Evolutionary conservation across 2,888 invertebrate species (phyloP), one percentile per base, ranked within the genome.

Genomic region (Limnephilus lunatus): DNA sequence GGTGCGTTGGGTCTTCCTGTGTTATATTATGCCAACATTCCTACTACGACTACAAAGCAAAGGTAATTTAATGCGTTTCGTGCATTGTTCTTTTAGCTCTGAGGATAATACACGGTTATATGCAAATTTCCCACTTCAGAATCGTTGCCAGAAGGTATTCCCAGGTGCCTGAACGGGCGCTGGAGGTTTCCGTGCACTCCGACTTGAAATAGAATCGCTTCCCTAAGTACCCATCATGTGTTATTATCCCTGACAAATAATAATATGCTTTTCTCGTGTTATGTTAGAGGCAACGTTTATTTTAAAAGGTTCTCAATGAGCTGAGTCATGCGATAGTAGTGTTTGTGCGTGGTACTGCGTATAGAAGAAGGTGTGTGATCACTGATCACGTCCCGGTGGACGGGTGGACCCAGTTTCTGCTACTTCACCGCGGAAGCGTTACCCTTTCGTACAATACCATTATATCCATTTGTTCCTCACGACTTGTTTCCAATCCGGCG

Each of bases 391-490:
- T 91, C 91, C 85, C 82, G 89, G 39, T 86, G 85, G 80, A 85
- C 85, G 68, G 89, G 39, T 86, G 85, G 80, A 85, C 31, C 30
- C 80, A 35, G 89, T 89, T 82, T 68, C 88, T 53, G 44, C 15
- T 30, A 7, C n/a, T 68, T 68, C 25, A 68, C 30, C 39, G 31
- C 86, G 86, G 91, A 90, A 90, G 90, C 44, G 12, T 15, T 82
- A 80, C n/a, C 30, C 15, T 39, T 39, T 68, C 4, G n/a, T 81
- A 31, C 81, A 68, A 83, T 85, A 85, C 89, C 90, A 92, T 92
- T 88, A 90, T 86, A 81, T 32, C 31, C 87, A 87, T 90, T 92
- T 88, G 90, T 92, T 92, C 92, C 90, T 81, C 90, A 92, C 88
- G 92, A 92, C 90, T 92, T 31, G 39, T 87, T 90, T 89, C 92